Evolutionary conservation across 2,113 vertebrate genomes (phyloP).

Genomic region (Delphinus delphis): DNA sequence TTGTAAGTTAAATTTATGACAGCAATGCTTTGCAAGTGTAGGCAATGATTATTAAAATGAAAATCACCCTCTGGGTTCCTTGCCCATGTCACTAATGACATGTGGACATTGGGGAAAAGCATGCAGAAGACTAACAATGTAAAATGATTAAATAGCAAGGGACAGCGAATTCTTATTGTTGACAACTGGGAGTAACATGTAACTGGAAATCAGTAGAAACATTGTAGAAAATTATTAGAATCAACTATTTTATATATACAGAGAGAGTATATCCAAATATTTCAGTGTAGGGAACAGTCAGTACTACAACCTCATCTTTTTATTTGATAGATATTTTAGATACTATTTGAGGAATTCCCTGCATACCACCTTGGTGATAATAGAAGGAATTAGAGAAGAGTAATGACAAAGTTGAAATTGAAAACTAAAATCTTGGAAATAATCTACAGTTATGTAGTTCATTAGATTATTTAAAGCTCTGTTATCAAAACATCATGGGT

Average conservation of each 20-base stretch:
- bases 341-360: background rate
- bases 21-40: background rate
- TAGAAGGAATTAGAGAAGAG: background rate
- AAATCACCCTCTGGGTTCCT: slow-evolving; percentile 5
- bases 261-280: background rate
- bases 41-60: slow-evolving; percentile 10
- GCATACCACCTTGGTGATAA: background rate
- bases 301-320: background rate
- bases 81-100: background rate
- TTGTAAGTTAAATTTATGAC: slow-evolving; percentile 27
- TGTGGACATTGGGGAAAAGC: background rate
- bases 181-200: background rate
- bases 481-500: background rate
- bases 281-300: background rate
- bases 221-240: slow-evolving; percentile 23
- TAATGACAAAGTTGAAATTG: background rate
- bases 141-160: slow-evolving; percentile 29
- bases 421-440: slow-evolving; percentile 19
- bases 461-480: background rate
- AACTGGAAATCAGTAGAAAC: background rate
- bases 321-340: background rate
- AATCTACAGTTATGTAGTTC: background rate
- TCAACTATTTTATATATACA: background rate
- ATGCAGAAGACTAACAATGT: background rate
- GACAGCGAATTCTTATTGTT: background rate